A percentile compares a stretch with the other conserved stretches of the same genome.
These are phyloP conservation scores for Bibio marci DNA, from an alignment of 2,888 invertebrate species.

Conservation along the genomic window DNA sequence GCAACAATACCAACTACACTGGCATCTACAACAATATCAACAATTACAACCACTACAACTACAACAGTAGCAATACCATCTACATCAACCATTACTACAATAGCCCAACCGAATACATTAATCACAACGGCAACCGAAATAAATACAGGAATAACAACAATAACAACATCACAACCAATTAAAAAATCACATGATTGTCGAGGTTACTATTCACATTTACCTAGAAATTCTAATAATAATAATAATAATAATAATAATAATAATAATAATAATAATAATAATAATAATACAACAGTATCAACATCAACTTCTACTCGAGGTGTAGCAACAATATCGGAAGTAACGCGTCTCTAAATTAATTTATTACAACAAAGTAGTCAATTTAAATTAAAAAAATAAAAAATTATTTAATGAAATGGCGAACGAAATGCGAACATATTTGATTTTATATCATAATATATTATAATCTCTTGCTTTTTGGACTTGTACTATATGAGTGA, in stretches of 20 bases:
- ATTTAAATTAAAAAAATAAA: not conserved
- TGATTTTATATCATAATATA: not conserved
- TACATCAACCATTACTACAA: conserved; percentile 30
- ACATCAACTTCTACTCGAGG: conserved; percentile 11
- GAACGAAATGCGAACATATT: not conserved
- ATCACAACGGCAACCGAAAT: no score
- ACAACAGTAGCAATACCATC: not conserved
- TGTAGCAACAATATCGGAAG: conserved; percentile 46
- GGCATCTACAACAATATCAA: conserved; percentile 13
- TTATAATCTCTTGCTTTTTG: no score
- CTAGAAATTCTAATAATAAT: conserved; percentile 12
- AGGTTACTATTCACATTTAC: conserved; percentile 27
- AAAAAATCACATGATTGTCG: conserved; percentile 7
- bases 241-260: conserved; percentile 22
- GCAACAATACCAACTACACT: not conserved
- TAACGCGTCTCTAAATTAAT: conserved; percentile 42
- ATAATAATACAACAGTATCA: no score
- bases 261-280: conserved; percentile 7
- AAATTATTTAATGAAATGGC: not conserved
- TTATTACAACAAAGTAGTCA: not conserved
- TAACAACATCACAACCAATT: no score
- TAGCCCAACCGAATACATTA: no score
- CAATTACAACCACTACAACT: conserved; percentile 31
- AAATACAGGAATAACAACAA: conserved; percentile 16
- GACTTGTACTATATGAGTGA: no score